These are phyloP conservation scores for Halichondria panicea DNA, from an alignment of 37 sponge, comb jelly and placozoan genomes.

Conservation along the genomic window DNA sequence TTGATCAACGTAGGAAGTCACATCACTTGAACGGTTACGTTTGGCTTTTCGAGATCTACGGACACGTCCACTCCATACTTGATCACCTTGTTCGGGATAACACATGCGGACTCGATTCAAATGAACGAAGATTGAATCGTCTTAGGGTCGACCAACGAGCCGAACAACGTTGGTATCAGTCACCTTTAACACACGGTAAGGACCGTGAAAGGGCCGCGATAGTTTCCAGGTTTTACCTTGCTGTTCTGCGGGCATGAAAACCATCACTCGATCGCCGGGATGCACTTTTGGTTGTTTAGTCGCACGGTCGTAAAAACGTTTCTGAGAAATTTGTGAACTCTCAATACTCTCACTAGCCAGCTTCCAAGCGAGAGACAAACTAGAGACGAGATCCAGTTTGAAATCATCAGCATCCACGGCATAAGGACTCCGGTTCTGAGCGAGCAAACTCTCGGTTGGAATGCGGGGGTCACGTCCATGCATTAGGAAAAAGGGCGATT, in stretches of 20 bases:
- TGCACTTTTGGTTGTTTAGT: slow-evolving; percentile 5
- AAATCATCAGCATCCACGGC: slow-evolving; percentile 42
- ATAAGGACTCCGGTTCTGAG: slow-evolving; percentile 6
- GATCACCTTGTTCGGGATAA: not conserved
- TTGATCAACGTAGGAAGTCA: no score
- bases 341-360: slow-evolving; percentile 27
- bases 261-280: slow-evolving; percentile 39
- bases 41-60: no score
- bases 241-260: slow-evolving; percentile 26
- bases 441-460: slow-evolving; percentile 32
- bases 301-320: slow-evolving; percentile 4
- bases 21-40: no score
- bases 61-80: no score
- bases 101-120: slow-evolving; percentile 32
- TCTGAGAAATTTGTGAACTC: slow-evolving; percentile 15
- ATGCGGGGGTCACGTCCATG: slow-evolving; percentile 51
- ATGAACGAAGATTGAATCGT: slow-evolving; percentile 8
- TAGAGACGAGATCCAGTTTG: slow-evolving; percentile 10
- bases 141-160: slow-evolving; percentile 4
- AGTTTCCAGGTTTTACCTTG: slow-evolving; percentile 36
- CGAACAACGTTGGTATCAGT: slow-evolving; percentile 37
- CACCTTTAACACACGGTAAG: slow-evolving; percentile 21
- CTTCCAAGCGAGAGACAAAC: slow-evolving; percentile 19
- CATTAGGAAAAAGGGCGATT: slow-evolving; percentile 52
- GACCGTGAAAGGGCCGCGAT: slow-evolving; percentile 38